Base-by-base conservation (phyloP, 2,888 invertebrate genomes). In the Sesamia inferens region DNA sequence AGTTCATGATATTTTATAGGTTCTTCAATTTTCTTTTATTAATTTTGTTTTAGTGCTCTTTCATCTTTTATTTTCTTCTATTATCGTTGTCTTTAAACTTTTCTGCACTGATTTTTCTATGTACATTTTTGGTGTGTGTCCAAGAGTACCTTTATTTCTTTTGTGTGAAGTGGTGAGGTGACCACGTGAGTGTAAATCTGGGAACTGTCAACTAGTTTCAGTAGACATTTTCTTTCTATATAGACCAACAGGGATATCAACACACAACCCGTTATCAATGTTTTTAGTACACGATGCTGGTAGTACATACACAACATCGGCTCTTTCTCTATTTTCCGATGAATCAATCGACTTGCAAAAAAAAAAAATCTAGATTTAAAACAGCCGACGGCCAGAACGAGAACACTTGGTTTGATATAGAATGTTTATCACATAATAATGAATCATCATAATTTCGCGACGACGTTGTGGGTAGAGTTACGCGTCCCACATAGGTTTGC, bases 371-470 rank as follows among this genome's bases (percentile, higher is more conserved):
- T 22, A 58, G 47, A 6, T 22, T 22, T 24, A 11, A 16, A 42
- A 57, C 22, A 47, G 31, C 44, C 58, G 44, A 54, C 61, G 19
- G 42, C 1, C 1, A 48, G 13, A 48, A 59, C 51, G 47, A 61
- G 59, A 81, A 67, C 51, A 47, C 14, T 72, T 66, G 22, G 31
- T 58, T 55, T 24, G 42, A 68, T 59, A 68, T 48, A 62, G 62
- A 69, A 63, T 51, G 51, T 67, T 80, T 72, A 74, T 74, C 22
- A 42, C 42, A 6, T 62, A 19, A 6, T 68, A 74, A 70, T 81
- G 80, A 80, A 68, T 80, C 82, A 82, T 78, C 78, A 82, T 16
- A 77, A 68, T 68, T 78, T 68, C 65, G 16, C 59, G 42, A 31
- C 44, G 8, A 39, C n/a, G 3, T 0, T 3, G 82, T 78, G 59